A percentile compares a stretch with the other conserved stretches of the same genome.
Conservation (phyloP, 35 echinoderm and acorn worm species). For the Ptychodera flava region DNA sequence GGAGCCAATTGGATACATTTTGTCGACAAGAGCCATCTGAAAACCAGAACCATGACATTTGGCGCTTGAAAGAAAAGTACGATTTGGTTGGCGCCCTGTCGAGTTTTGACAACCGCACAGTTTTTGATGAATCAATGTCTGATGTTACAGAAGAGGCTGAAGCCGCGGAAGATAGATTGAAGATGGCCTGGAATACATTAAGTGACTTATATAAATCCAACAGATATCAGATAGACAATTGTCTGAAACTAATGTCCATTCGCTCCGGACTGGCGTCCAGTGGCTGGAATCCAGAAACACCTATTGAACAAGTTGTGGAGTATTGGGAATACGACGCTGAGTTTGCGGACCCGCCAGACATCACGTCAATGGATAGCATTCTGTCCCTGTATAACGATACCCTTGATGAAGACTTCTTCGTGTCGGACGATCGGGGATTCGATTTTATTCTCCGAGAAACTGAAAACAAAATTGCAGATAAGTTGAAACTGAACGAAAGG, state of each 20-base stretch:
- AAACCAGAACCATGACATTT: neutral
- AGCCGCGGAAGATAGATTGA: neutral
- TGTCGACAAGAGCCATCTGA: neutral
- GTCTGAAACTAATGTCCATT: neutral
- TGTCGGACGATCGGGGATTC: neutral
- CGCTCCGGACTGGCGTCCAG: neutral
- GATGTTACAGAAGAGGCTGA: neutral
- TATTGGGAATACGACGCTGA: neutral
- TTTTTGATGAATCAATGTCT: neutral
- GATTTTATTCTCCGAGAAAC: neutral
- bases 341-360: constrained; percentile 2
- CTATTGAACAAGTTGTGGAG: neutral
- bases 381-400: too few species aligned
- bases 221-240: neutral
- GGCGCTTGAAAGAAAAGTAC: neutral
- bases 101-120: neutral
- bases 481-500: neutral
- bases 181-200: neutral
- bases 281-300: constrained; percentile 4
- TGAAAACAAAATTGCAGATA: neutral
- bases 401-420: neutral
- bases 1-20: constrained; percentile 15
- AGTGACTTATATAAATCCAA: too few species aligned
- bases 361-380: neutral
- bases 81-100: neutral